Evolutionary conservation across 2,113 vertebrate species (phyloP), one percentile per base, ranked within the genome.

Genomic region (Trinectes maculatus): DNA sequence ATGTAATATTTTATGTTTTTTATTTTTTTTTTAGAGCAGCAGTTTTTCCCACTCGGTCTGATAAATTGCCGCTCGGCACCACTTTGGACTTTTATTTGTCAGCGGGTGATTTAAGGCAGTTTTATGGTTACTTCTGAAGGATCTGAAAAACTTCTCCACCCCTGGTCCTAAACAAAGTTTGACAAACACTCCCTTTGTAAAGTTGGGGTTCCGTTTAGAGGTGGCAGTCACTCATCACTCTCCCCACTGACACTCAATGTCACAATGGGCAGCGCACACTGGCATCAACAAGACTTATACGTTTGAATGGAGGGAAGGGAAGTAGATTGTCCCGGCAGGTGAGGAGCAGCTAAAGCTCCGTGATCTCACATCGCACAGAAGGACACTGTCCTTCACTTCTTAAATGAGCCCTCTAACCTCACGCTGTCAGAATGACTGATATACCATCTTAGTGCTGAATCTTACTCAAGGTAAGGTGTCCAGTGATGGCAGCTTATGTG

Each of bases 401-500:
- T 46, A 74, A 79, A 90, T 74, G 85, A 87, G 83, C 81, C 86
- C 83, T 78, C 79, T 85, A 76, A 86, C 86, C 88, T 90, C 81
- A 55, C 73, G 24, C 86, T 88, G 88, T 84, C 86, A 83, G 1
- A 21, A 46, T 84, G 88, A 88, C 48, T 75, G 77, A 90, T 88
- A 5, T 11, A 16, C 39, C 71, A 60, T 63, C 81, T 85, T 21
- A 57, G 21, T 18, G 21, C 64, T 29, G 66, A 61, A 70, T 64
- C 86, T 68, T 71, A 60, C 80, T 83, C 88, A 88, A 89, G 88
- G 88, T 88, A 80, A 89, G 72, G 62, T 53, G 69, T 79, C 74
- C 55, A 26, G 67, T 85, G 65, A 85, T 49, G 59, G 40, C 66
- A 0, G 46, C 86, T 61, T 52, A 71, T 62, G 49, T 47, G 57